Evolutionary conservation across 2,113 vertebrate species (phyloP).

Genomic region (Beaufortia kweichowensis): DNA sequence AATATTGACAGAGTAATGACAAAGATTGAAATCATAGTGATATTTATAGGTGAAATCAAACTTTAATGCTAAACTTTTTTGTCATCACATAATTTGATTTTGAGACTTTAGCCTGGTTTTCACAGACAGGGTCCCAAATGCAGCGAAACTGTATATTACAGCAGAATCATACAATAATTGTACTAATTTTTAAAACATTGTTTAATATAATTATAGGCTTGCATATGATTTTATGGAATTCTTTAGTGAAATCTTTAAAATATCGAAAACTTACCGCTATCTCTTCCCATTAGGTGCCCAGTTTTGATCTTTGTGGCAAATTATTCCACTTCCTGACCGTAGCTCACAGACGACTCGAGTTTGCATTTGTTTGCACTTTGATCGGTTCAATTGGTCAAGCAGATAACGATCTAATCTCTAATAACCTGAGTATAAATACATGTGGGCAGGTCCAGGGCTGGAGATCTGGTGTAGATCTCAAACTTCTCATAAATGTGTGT

Average conservation of each 20-base stretch:
- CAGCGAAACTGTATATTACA: too few relatives aligned
- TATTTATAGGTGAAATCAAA: too few relatives aligned
- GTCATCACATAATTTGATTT: too few relatives aligned
- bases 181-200: too few relatives aligned
- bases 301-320: conserved; percentile 2
- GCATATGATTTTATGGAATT: background rate
- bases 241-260: background rate
- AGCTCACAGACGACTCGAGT: conserved; percentile 50
- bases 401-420: conserved; percentile 71
- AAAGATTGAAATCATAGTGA: too few relatives aligned
- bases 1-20: too few relatives aligned
- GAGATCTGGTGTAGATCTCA: background rate
- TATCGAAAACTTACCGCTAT: conserved; percentile 12
- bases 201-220: background rate
- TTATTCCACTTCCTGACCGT: conserved; percentile 58
- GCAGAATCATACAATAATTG: too few relatives aligned
- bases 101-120: too few relatives aligned
- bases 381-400: conserved; percentile 57
- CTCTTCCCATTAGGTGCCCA: conserved; percentile 46
- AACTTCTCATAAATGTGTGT: background rate
- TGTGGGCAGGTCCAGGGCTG: background rate
- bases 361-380: conserved; percentile 68
- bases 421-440: conserved; percentile 8
- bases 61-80: too few relatives aligned
- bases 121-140: too few relatives aligned